Conservation (phyloP, 2,888 invertebrate species). For the Phaedon cochleariae region DNA sequence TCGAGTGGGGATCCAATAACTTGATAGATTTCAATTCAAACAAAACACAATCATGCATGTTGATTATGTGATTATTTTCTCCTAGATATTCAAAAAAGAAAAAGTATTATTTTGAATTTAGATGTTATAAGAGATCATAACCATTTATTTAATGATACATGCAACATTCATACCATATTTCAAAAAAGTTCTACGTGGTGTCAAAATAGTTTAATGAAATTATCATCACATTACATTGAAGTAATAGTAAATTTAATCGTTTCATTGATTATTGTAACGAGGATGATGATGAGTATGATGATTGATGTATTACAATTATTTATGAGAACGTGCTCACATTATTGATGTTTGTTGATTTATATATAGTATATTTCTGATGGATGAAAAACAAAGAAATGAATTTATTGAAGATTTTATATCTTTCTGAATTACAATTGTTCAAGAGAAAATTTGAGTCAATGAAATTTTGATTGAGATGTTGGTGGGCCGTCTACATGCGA, state of each 20-base stretch:
- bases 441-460: neutral
- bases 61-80: no score
- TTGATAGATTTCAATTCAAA: no score
- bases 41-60: no score
- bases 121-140: conserved; percentile 1
- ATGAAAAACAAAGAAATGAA: neutral
- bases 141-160: neutral
- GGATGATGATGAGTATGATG: neutral
- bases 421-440: neutral
- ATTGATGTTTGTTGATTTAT: neutral
- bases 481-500: conserved; percentile 12
- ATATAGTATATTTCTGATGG: neutral
- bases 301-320: conserved; percentile 1
- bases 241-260: neutral
- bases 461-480: no score
- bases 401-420: neutral
- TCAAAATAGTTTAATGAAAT: neutral
- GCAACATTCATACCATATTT: neutral
- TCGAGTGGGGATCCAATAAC: no score
- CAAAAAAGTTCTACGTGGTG: conserved; percentile 10
- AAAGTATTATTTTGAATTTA: neutral
- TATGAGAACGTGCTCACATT: neutral
- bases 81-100: no score
- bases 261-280: neutral
- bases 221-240: neutral